These are phyloP conservation scores for Sisor rabdophorus DNA, from an alignment of 2,113 vertebrate genomes.

Conservation along the genomic window DNA sequence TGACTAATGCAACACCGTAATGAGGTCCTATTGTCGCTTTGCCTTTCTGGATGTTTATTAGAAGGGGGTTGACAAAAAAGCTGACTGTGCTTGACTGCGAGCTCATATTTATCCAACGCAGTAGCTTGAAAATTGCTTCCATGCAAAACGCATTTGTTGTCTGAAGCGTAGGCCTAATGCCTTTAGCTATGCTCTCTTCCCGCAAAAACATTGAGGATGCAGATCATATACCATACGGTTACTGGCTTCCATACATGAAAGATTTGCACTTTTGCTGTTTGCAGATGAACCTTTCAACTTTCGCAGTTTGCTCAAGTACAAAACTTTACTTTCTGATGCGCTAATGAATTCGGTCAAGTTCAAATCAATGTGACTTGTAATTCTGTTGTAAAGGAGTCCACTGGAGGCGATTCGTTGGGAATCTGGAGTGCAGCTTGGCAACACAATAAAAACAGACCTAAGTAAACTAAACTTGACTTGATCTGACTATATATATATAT, in stretches of 20 bases:
- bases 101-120: conserved; percentile 43
- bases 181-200: conserved; percentile 8
- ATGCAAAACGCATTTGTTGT: conserved; percentile 38
- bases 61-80: conserved; percentile 48
- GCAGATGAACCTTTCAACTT: background rate
- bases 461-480: no score
- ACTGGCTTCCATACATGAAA: background rate
- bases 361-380: background rate
- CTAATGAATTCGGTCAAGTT: background rate
- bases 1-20: conserved; percentile 53
- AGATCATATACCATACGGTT: conserved; percentile 9
- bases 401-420: no score
- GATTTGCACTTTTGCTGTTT: background rate
- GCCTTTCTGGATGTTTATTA: conserved; percentile 42
- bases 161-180: conserved; percentile 32
- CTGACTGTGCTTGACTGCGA: conserved; percentile 35
- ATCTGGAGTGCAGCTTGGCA: no score
- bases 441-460: no score
- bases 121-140: conserved; percentile 45
- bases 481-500: no score
- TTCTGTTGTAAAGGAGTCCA: no score
- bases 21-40: conserved; percentile 42
- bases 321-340: background rate
- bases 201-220: background rate
- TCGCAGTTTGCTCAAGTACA: background rate